Percentiles rank a stretch among this genome's conserved stretches.
Evolutionary conservation across 2,888 invertebrate genomes (phyloP).

Genomic region (Nomada fucata): DNA sequence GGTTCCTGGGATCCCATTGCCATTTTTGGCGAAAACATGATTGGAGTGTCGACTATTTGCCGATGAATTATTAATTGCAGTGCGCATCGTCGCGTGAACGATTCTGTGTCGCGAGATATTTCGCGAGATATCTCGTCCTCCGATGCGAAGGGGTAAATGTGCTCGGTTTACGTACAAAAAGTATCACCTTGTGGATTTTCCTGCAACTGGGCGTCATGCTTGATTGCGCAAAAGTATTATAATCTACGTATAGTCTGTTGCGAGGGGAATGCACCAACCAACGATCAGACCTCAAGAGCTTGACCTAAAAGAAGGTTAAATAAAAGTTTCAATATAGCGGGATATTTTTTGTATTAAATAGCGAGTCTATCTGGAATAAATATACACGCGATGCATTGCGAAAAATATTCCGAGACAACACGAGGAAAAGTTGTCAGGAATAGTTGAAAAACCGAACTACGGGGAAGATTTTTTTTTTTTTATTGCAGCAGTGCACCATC

Average conservation of each 20-base stretch:
- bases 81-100: no score
- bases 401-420: no score
- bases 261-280: neutral
- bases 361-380: no score
- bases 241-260: neutral
- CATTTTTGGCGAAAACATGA: no score
- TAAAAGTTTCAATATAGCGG: neutral
- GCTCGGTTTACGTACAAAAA: neutral
- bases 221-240: neutral
- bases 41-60: no score
- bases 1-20: no score
- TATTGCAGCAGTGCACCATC: slow-evolving; percentile 23
- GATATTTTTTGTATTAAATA: no score
- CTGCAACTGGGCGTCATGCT: neutral
- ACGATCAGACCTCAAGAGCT: neutral
- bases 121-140: no score
- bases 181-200: neutral
- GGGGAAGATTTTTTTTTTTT: slow-evolving; percentile 28
- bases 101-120: no score
- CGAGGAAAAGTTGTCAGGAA: neutral
- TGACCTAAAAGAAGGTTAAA: neutral
- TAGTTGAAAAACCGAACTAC: neutral
- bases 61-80: no score
- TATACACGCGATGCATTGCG: no score
- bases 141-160: neutral